A percentile compares a stretch with the other conserved stretches of the same genome.
These are phyloP conservation scores for Panthera uncia DNA, from an alignment of 2,113 vertebrate species.

Conservation along the genomic window DNA sequence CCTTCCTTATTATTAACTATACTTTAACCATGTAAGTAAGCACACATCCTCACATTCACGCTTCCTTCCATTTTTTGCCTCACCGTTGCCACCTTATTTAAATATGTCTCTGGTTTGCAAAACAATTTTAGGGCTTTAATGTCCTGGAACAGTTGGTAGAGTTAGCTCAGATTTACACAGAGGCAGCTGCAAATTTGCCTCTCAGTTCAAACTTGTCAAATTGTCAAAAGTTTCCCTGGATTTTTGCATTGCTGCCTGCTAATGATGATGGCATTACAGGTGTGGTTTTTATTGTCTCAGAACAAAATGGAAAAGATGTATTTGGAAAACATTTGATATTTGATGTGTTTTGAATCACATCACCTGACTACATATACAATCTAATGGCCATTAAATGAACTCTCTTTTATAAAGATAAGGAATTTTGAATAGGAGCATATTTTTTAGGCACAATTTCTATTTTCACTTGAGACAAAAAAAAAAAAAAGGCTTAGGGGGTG, in stretches of 20 bases:
- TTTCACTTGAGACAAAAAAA: slow-evolving; percentile 33
- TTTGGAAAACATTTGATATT: slow-evolving; percentile 65
- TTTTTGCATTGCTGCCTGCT: slow-evolving; percentile 61
- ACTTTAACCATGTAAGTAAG: slow-evolving; percentile 18
- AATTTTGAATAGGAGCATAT: slow-evolving; percentile 38
- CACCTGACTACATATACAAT: background rate
- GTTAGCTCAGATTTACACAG: slow-evolving; percentile 66
- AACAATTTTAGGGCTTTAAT: slow-evolving; percentile 64
- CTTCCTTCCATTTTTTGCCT: slow-evolving; percentile 20
- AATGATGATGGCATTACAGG: slow-evolving; percentile 64
- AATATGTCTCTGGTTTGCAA: slow-evolving; percentile 57
- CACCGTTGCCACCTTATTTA: slow-evolving; percentile 34
- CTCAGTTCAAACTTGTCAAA: slow-evolving; percentile 75
- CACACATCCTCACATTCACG: background rate
- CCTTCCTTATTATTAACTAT: background rate
- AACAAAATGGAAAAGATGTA: slow-evolving; percentile 42
- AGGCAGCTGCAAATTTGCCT: slow-evolving; percentile 68
- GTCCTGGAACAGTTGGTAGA: slow-evolving; percentile 47
- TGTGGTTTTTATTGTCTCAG: slow-evolving; percentile 42
- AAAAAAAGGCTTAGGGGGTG: slow-evolving; percentile 20
- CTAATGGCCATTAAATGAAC: slow-evolving; percentile 28
- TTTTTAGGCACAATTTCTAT: slow-evolving; percentile 32
- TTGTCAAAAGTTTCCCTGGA: slow-evolving; percentile 63
- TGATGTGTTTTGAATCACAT: slow-evolving; percentile 39
- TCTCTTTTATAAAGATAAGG: slow-evolving; percentile 24